Evolutionary conservation across 1,140 invertebrate species (phyloP), one percentile per base, ranked within the genome.

Genomic region (Nasonia giraulti): DNA sequence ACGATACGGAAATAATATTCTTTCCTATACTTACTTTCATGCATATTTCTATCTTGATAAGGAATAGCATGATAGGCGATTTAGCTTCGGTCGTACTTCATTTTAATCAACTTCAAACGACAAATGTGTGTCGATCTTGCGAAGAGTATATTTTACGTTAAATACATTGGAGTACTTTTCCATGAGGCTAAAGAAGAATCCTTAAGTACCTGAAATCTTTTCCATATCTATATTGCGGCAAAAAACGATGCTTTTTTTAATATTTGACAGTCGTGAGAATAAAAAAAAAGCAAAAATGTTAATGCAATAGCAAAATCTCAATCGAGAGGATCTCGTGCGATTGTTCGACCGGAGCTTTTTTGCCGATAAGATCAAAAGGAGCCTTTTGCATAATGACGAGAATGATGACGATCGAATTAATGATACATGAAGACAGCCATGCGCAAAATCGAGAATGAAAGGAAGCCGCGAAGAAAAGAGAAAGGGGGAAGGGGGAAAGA

Each of bases 181-280:
- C 23, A 75, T 69, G 40, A 83, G 40, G 6, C 44, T 84, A 17
- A 31, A 7, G n/a, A 80, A 85, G 33, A 14, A 75, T 84, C 50
- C 27, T 82, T 82, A 23, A 71, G 84, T 85, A 85, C 84, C 74
- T 85, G 84, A 85, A 82, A 73, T 44, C 27, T 73, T 71, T 85
- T 82, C 40, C 68, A 73, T 71, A 85, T 78, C 80, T 73, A 11
- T 81, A 77, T 85, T 44, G 31, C 79, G 37, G 33, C 44, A 69
- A 74, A 84, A 55, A 66, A 0, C 23, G 73, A 71, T 75, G 17
- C 69, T 85, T 23, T 20, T 75, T 80, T 40, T 62, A 23, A 73
- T 79, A 68, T 75, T 50, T 17, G 76, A 37, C 40, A 78, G 17
- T 83, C 37, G 69, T 47, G 33, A 33, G 8, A 80, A 75, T 75